phyloP scores from a whole-genome alignment of 2,113 vertebrate genomes.

The Rhineura floridana region DNA sequence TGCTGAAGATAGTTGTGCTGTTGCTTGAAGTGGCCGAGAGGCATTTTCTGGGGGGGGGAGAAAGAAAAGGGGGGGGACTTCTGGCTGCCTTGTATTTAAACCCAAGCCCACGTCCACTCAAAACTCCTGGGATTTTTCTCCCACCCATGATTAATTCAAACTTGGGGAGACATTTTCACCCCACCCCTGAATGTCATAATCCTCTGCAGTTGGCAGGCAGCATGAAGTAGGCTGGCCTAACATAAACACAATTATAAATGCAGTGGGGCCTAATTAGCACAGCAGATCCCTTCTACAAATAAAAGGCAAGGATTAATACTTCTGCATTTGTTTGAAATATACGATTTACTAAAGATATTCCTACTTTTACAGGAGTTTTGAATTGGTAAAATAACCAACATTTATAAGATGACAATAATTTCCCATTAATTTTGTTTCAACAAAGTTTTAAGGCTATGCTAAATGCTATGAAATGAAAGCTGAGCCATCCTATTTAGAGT shows the following conservation, averaged over 20 bases:
- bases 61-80: too few relatives aligned
- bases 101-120: too few relatives aligned
- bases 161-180: too few relatives aligned
- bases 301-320: neutral
- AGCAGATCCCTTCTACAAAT: neutral
- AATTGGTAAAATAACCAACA: constrained; percentile 1
- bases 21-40: too few relatives aligned
- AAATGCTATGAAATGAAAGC: neutral
- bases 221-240: neutral
- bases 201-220: neutral
- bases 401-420: neutral
- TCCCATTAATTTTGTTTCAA: neutral
- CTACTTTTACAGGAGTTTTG: neutral
- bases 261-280: neutral
- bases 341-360: neutral
- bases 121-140: too few relatives aligned
- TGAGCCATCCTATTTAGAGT: neutral
- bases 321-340: neutral
- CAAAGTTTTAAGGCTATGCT: neutral
- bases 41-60: too few relatives aligned
- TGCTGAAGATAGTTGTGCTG: too few relatives aligned
- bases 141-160: too few relatives aligned
- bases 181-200: neutral
- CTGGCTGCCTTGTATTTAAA: too few relatives aligned
- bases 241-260: too few relatives aligned